Base-by-base conservation (phyloP, 2,888 invertebrate species). In the Eumacrocentrus americanus region DNA sequence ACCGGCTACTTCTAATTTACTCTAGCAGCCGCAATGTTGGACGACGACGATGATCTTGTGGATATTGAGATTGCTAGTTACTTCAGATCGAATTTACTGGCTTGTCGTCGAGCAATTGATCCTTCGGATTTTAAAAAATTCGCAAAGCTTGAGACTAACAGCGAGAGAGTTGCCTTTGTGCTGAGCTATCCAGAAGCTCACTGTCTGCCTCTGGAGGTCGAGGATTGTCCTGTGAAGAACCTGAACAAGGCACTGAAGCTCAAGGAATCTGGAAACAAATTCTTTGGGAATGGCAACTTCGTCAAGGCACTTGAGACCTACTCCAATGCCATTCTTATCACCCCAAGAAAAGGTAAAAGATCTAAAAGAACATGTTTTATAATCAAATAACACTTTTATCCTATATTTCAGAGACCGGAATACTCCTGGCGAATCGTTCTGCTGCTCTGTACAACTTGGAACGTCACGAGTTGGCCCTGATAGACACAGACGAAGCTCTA, bases 391-490 rank as follows among this genome's bases (percentile, higher is more conserved):
- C 29, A 25, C 14, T 34, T 46, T 16, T 1, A 2, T 18, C 50
- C 34, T 34, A 22, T 11, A 1, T 35, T 52, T 22, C 65, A 77
- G 88, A 91, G 55, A 77, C 89, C 2, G 84, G 91, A 0, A 86
- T 92, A 38, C 83, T 91, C 3, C 82, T 90, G 67, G 92, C 91
- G 0, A 94, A 94, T 78, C 86, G 94, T 7, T 93, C 94, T 25
- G 94, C 94, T 0, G 86, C 90, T 0, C 83, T 92, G 35, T 91
- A 89, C 72, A 91, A 92, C 72, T 78, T 92, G 76, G 83, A 88
- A 62, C 86, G 87, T 65, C 88, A 86, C 73, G 85, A 89, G 64
- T 84, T 87, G 46, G 86, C 90, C 0, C 76, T 94, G 37, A 82
- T 85, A 6, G 94, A 94, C 72, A 88, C 91, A n/a, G 83, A 87